These are phyloP conservation scores for Cyclophora albipunctata DNA, from an alignment of 2,888 invertebrate genomes.

Conservation along the genomic window DNA sequence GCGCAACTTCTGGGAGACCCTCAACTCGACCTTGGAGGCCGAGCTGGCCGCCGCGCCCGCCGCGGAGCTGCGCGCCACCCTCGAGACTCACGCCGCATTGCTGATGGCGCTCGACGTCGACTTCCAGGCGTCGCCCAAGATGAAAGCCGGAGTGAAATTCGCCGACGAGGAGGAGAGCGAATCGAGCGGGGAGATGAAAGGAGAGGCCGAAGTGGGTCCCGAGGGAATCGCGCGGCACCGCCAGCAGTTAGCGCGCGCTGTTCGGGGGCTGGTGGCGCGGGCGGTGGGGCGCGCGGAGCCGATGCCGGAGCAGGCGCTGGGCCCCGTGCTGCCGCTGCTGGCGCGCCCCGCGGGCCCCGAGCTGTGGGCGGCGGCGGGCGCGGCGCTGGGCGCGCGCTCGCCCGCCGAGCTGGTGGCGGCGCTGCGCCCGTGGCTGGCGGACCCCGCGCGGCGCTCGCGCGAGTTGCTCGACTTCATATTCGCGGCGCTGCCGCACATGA, in stretches of 20 bases:
- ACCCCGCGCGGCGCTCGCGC: slow-evolving; percentile 69
- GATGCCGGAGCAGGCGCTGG: slow-evolving; percentile 33
- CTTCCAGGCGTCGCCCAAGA: slow-evolving; percentile 88
- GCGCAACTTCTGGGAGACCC: neutral
- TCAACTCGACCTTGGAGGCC: slow-evolving; percentile 71
- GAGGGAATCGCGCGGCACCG: slow-evolving; percentile 34
- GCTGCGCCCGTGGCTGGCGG: slow-evolving; percentile 65
- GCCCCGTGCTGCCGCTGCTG: slow-evolving; percentile 65
- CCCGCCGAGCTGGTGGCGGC: slow-evolving; percentile 60
- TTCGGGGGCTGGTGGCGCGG: slow-evolving; percentile 19
- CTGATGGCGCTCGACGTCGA: slow-evolving; percentile 93
- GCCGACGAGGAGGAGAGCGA: neutral
- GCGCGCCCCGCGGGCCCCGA: slow-evolving; percentile 71
- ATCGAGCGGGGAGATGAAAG: neutral
- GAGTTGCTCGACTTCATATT: slow-evolving; percentile 72
- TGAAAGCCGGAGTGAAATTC: slow-evolving; percentile 84
- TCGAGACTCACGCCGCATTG: slow-evolving; percentile 93
- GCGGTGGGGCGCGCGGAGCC: slow-evolving; percentile 34
- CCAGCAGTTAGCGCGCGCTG: slow-evolving; percentile 82
- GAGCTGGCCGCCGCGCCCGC: slow-evolving; percentile 86
- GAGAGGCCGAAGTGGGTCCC: slow-evolving; percentile 22
- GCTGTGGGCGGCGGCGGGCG: slow-evolving; percentile 69
- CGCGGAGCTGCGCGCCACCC: slow-evolving; percentile 96
- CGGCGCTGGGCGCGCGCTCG: slow-evolving; percentile 55
- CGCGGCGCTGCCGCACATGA: slow-evolving; percentile 72